Conservation (phyloP, 2,797 vertebrate species). For the Champsocephalus gunnari region DNA sequence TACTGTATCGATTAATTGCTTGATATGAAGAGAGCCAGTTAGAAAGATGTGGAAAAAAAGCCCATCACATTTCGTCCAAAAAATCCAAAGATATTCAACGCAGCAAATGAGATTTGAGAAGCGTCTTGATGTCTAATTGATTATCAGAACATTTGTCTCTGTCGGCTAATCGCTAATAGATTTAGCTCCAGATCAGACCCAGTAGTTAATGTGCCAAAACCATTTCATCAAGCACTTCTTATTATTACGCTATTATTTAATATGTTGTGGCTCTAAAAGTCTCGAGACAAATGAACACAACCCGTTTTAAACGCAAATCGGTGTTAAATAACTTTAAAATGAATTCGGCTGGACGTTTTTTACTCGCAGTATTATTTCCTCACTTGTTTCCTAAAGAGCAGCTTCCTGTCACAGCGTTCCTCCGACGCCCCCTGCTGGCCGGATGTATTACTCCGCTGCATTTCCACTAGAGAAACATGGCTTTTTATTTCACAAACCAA, state of each 20-base stretch:
- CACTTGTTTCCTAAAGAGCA: neutral
- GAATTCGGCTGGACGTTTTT: no score
- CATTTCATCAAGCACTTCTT: no score
- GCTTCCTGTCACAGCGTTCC: neutral
- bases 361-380: neutral
- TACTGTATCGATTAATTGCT: neutral
- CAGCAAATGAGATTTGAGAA: neutral
- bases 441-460: neutral
- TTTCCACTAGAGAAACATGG: no score
- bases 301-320: no score
- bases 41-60: neutral
- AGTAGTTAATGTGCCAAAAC: neutral
- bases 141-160: neutral
- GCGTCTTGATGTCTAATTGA: neutral
- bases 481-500: neutral
- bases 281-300: no score
- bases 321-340: no score
- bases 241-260: no score
- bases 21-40: neutral
- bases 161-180: neutral
- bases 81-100: neutral
- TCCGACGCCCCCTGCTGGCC: slow-evolving; percentile 58
- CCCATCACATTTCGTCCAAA: neutral
- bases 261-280: no score
- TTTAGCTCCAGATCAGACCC: neutral